Conservation (phyloP, 92 coral and sea anemone genomes). For the Galaxea fascicularis region DNA sequence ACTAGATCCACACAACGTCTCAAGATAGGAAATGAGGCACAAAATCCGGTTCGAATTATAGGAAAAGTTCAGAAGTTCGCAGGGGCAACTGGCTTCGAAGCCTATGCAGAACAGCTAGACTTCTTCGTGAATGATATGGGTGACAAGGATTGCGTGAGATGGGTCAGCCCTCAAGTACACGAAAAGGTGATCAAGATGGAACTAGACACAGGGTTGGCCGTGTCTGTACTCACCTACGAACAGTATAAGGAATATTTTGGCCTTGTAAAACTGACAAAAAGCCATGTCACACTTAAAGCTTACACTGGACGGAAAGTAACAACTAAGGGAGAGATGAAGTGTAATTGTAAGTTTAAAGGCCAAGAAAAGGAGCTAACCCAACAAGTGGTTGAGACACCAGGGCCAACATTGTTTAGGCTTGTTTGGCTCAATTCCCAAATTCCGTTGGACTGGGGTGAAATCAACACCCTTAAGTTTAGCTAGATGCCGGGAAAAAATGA, state of each 20-base stretch:
- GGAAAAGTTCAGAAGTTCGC: too few relatives aligned
- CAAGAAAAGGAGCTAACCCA: conserved; percentile 30
- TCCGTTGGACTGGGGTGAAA: conserved; percentile 59
- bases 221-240: too few relatives aligned
- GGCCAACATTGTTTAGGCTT: background rate
- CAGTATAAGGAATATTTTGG: conserved; percentile 11
- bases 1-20: too few relatives aligned
- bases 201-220: background rate
- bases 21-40: too few relatives aligned
- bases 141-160: too few relatives aligned
- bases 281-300: background rate
- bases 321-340: conserved; percentile 55
- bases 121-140: too few relatives aligned
- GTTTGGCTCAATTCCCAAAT: conserved; percentile 40
- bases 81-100: too few relatives aligned
- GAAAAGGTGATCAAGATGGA: too few relatives aligned
- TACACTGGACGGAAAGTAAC: conserved; percentile 54
- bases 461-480: conserved; percentile 42
- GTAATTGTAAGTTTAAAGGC: conserved; percentile 50
- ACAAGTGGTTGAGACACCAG: conserved; percentile 43
- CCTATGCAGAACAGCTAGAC: too few relatives aligned
- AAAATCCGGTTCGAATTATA: too few relatives aligned
- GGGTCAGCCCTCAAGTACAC: too few relatives aligned
- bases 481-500: background rate
- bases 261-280: conserved; percentile 42